phyloP scores from a whole-genome alignment of 2,113 vertebrate species.

The Spea multiplicata region DNA sequence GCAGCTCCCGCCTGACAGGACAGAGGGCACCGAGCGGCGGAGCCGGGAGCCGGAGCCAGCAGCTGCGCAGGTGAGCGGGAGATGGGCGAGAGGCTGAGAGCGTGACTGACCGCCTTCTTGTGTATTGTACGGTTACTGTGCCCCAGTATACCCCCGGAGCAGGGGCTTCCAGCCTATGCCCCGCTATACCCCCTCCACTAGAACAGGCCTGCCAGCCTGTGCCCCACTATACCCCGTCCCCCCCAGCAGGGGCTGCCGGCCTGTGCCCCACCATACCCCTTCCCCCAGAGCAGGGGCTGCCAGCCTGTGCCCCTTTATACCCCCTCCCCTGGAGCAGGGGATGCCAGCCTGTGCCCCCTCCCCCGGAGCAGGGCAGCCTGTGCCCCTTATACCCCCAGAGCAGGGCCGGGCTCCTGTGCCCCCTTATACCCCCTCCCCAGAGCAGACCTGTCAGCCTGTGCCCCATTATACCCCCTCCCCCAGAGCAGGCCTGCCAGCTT shows the following conservation, averaged over 20 bases:
- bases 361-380: not conserved
- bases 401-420: not conserved
- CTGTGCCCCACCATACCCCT: not conserved
- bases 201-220: not conserved
- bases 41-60: conserved; percentile 11
- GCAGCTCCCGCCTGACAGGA: conserved; percentile 40
- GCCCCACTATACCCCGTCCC: not conserved
- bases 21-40: conserved; percentile 17
- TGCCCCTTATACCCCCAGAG: not conserved
- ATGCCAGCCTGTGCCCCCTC: not conserved
- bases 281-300: not conserved
- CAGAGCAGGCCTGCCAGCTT: not conserved
- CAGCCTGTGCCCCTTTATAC: not conserved
- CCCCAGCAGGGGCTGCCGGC: not conserved
- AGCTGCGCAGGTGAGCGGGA: not conserved
- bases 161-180: not conserved
- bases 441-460: not conserved
- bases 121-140: not conserved
- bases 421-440: not conserved
- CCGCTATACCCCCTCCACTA: not conserved
- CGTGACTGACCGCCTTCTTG: not conserved
- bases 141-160: not conserved
- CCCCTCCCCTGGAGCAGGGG: not conserved
- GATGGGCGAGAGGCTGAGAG: not conserved
- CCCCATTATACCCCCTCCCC: not conserved